Evolutionary conservation across 2,888 invertebrate species (phyloP), one percentile per base, ranked within the genome.

Genomic region (Chloroclystis v-ata): DNA sequence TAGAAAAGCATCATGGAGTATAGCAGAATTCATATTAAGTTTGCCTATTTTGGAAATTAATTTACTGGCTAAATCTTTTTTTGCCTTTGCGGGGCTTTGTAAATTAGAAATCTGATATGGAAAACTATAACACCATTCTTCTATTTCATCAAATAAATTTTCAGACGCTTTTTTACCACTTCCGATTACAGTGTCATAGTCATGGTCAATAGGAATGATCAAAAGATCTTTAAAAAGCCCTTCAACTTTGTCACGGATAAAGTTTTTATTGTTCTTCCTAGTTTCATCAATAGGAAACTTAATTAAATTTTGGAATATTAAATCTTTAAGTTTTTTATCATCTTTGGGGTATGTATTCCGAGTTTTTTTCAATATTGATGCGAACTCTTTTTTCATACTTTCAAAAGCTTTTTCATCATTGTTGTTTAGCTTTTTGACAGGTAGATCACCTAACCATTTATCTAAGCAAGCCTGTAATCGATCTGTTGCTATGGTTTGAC

Each of bases 21-120:
- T 57, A 32, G 72, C 69, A 13, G 72, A 72, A 37, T 75, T 70
- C 42, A 72, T 56, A 57, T 78, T 75, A 25, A 78, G 59, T 56
- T 72, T 69, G 3, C 61, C 65, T 35, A 78, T 61, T 61, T 69
- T 72, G 26, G 65, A 58, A 6, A 65, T 59, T 28, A 78, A 45
- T 56, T 58, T 69, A 25, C 49, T 58, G 8, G 60, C 57, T 24
- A 72, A 49, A 12, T 65, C 59, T 55, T 71, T 65, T 57, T 70
- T 77, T 4, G 65, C 41, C 9, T 56, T 54, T 16, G 60, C 52
- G 0, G 51, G 49, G 39, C 57, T 59, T 30, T 57, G 55, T 8
- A 56, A 45, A n/a, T 54, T 53, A 4, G 50, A 44, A 13, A 49
- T 55, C 37, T 55, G 45, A 4, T 73, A 56, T 1, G 66, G 62